These are phyloP conservation scores for Eupsilia transversa DNA, from an alignment of 2,888 invertebrate genomes.

Conservation along the genomic window DNA sequence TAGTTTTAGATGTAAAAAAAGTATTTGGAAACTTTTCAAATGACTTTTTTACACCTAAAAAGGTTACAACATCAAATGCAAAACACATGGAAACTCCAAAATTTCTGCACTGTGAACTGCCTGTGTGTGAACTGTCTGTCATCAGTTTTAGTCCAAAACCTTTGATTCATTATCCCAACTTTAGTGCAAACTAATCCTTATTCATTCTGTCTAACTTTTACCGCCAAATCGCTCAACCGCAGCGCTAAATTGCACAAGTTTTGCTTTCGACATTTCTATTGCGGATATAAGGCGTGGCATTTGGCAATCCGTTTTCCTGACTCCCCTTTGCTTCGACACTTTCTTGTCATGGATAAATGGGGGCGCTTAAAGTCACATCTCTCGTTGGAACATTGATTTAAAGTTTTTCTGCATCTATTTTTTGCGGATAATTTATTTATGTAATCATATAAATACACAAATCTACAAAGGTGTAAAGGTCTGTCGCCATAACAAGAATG, in stretches of 20 bases:
- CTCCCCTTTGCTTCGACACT: slow-evolving; percentile 49
- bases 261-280: slow-evolving; percentile 47
- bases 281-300: slow-evolving; percentile 54
- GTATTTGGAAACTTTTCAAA: no score
- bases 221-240: slow-evolving; percentile 27
- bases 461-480: no score
- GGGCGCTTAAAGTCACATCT: slow-evolving; percentile 24
- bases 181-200: slow-evolving; percentile 10
- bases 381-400: slow-evolving; percentile 18
- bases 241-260: slow-evolving; percentile 51
- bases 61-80: no score
- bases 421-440: not conserved
- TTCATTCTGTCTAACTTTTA: slow-evolving; percentile 41
- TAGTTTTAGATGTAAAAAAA: no score
- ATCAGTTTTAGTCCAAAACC: not conserved
- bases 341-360: slow-evolving; percentile 55
- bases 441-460: no score
- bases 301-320: slow-evolving; percentile 40
- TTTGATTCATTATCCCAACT: not conserved
- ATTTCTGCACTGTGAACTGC: not conserved
- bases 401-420: not conserved
- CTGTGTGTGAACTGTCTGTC: not conserved
- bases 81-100: no score
- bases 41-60: no score
- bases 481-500: no score